Base-by-base conservation (phyloP, 2,797 vertebrate species). In the Philypnodon macrostomus region DNA sequence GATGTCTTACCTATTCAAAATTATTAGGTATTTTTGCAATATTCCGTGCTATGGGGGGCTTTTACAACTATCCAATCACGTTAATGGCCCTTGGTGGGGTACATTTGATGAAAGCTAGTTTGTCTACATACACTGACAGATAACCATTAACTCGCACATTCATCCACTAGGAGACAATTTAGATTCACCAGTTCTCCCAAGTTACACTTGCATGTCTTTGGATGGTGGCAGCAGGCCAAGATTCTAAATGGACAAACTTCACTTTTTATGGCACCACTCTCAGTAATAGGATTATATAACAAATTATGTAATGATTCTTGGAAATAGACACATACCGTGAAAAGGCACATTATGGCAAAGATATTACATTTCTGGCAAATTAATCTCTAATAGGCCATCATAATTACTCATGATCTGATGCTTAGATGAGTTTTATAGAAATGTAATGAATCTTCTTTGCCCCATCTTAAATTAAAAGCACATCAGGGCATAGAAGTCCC, bases 281-380 rank as follows among this genome's bases (percentile, higher is more conserved):
- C 15, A n/a, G 27, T 44, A 44, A 44, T 7, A 31, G 16, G 14
- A 30, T 42, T 30, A 42, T 42, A 15, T 29, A 42, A 42, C 12
- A 7, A 9, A 4, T 7, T 30, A 6, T 7, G 10, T 13, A 8
- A 17, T n/a, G 17, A 44, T 9, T 30, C 40, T 18, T 7, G 6
- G 16, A 27, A 30, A 44, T 15, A 15, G 7, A 15, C 27, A 30
- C 15, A 17, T 8, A 30, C n/a, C n/a, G n/a, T n/a, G n/a, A 41
- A 29, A 15, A 16, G 26, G 38, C 38, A 24, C n/a, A 40, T 24
- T 14, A 23, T 40, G 38, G 24, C 9, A 7, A 44, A 18, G 40
- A 7, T 44, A 17, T 30, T 12, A 10, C 12, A 3, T 3, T 4
- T n/a, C n/a, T n/a, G n/a, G n/a, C n/a, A n/a, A n/a, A 18, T 9